Percentiles rank a stretch among this genome's conserved stretches.
Evolutionary conservation across 1,140 invertebrate genomes (phyloP).

Genomic region (Cherax destructor): DNA sequence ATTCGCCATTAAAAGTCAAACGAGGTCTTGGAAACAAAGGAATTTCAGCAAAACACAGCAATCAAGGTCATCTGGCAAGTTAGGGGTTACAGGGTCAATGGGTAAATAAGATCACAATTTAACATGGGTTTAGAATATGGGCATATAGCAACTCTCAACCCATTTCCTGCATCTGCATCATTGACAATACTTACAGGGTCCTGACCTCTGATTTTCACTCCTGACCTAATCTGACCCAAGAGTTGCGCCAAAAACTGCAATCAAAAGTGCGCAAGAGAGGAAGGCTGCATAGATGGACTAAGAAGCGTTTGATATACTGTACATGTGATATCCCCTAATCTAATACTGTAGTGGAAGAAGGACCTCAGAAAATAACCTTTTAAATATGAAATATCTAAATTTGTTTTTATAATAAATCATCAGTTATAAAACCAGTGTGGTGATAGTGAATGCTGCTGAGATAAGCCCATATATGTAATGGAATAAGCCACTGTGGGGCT

Average conservation of each 20-base stretch:
- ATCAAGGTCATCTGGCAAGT: slow-evolving; percentile 8
- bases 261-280: slow-evolving; percentile 55
- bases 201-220: slow-evolving; percentile 29
- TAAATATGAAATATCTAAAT: slow-evolving; percentile 34
- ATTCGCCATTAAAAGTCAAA: background rate
- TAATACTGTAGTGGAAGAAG: slow-evolving; percentile 45
- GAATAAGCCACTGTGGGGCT: slow-evolving; percentile 21
- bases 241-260: slow-evolving; percentile 42
- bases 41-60: slow-evolving; percentile 3
- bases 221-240: slow-evolving; percentile 39
- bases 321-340: slow-evolving; percentile 57
- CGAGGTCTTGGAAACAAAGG: background rate
- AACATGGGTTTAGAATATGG: background rate
- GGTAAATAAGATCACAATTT: background rate
- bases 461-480: slow-evolving; percentile 20
- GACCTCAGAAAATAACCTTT: slow-evolving; percentile 39
- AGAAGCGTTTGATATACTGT: slow-evolving; percentile 59
- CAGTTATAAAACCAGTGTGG: slow-evolving; percentile 51
- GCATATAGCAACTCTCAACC: background rate
- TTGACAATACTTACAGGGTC: background rate
- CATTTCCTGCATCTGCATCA: background rate
- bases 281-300: slow-evolving; percentile 55
- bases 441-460: slow-evolving; percentile 49
- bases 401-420: slow-evolving; percentile 43
- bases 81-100: slow-evolving; percentile 4